Evolutionary conservation across 2,797 vertebrate genomes (phyloP).

Genomic region (Paramormyrops hopkinsi): DNA sequence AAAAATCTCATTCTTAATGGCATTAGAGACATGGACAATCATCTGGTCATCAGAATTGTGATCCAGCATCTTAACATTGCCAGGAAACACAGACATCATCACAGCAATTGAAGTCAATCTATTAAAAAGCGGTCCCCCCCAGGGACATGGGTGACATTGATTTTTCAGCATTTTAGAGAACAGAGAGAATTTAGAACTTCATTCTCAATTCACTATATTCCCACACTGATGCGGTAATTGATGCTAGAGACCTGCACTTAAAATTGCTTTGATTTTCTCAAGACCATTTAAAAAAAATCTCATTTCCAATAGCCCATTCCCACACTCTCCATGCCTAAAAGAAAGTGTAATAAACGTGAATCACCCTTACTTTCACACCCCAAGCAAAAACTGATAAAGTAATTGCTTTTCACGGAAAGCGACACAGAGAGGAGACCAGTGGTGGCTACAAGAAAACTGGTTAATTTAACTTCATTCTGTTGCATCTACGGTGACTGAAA

Average conservation of each 20-base stretch:
- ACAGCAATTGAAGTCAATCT: not conserved
- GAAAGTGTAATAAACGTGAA: constrained; percentile 3
- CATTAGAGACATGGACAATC: not conserved
- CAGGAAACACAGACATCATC: not conserved
- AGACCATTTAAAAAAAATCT: constrained; percentile 13
- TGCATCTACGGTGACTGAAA: not conserved
- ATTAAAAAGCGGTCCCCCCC: not conserved
- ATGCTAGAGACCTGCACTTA: not conserved
- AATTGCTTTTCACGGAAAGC: constrained; percentile 3
- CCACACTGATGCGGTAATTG: not conserved
- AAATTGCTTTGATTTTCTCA: not conserved
- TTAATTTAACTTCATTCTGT: not conserved
- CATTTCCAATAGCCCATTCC: not conserved
- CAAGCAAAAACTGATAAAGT: not conserved
- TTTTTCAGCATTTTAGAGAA: not conserved
- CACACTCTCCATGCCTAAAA: not conserved
- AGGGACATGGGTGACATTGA: not conserved
- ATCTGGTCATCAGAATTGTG: not conserved
- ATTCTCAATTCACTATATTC: not conserved
- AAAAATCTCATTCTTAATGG: not conserved
- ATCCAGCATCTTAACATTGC: not conserved
- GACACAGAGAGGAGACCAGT: not conserved
- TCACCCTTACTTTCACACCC: not conserved
- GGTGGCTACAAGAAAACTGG: not conserved
- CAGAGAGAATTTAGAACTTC: constrained; percentile 2